Evolutionary conservation across 2,888 invertebrate genomes (phyloP).

Genomic region (Noctua janthina): DNA sequence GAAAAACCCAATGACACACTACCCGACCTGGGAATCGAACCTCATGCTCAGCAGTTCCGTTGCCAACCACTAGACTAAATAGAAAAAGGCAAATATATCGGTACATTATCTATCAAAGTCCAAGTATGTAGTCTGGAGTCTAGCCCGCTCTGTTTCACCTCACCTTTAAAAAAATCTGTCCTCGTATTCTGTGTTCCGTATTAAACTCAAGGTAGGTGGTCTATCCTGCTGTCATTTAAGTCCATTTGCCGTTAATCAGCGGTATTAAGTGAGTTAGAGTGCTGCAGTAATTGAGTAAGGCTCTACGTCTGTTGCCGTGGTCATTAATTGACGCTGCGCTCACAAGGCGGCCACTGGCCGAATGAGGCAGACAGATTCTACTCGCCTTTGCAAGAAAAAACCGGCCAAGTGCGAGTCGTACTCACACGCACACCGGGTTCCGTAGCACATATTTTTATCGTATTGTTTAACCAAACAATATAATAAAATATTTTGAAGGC

Average conservation of each 20-base stretch:
- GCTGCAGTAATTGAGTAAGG: slow-evolving; percentile 53
- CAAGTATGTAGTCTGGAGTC: neutral
- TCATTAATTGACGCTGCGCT: slow-evolving; percentile 29
- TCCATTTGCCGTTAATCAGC: slow-evolving; percentile 50
- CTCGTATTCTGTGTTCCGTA: neutral
- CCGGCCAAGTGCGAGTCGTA: too few relatives aligned
- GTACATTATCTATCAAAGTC: neutral
- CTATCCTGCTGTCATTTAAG: slow-evolving; percentile 48
- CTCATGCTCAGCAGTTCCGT: neutral
- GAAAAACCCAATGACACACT: neutral
- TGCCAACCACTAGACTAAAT: neutral
- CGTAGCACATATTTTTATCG: too few relatives aligned
- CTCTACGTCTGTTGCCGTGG: slow-evolving; percentile 29
- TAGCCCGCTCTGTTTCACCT: accelerated
- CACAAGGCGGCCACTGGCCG: neutral
- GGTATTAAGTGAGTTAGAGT: slow-evolving; percentile 50
- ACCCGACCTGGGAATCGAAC: neutral
- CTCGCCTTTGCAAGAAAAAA: neutral
- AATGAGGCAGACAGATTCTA: slow-evolving; percentile 4
- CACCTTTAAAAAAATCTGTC: neutral
- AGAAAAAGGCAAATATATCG: neutral
- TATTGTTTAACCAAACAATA: too few relatives aligned
- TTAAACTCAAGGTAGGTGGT: slow-evolving; percentile 15
- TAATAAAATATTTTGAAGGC: too few relatives aligned
- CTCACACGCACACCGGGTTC: too few relatives aligned